A percentile compares a stretch with the other conserved stretches of the same genome.
These are phyloP conservation scores for Drosophila testacea DNA, from an alignment of 2,888 invertebrate genomes.

Conservation along the genomic window DNA sequence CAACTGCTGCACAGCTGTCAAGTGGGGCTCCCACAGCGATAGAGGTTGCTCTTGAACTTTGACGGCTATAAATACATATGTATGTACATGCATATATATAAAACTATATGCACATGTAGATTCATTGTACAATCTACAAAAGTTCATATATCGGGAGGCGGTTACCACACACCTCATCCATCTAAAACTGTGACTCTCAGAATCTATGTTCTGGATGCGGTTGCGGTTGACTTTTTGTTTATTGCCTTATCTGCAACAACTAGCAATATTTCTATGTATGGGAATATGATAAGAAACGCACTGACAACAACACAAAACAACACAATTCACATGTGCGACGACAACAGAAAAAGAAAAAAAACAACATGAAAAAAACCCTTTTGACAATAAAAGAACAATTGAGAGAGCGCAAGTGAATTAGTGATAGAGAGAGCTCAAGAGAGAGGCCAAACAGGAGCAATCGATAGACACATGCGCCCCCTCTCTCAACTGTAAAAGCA, in stretches of 20 bases:
- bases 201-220: slow-evolving; percentile 7
- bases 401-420: not conserved
- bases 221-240: slow-evolving; percentile 12
- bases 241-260: slow-evolving; percentile 29
- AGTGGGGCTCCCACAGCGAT: slow-evolving; percentile 58
- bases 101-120: slow-evolving; percentile 18
- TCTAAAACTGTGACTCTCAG: not conserved
- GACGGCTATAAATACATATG: slow-evolving; percentile 48
- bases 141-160: slow-evolving; percentile 6
- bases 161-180: slow-evolving; percentile 40
- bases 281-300: slow-evolving; percentile 40
- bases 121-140: not conserved
- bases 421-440: not conserved
- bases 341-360: slow-evolving; percentile 12
- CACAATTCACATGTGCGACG: slow-evolving; percentile 34
- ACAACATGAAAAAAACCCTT: slow-evolving; percentile 40
- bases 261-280: slow-evolving; percentile 29
- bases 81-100: not conserved
- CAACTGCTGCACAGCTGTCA: slow-evolving; percentile 48
- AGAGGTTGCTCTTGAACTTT: slow-evolving; percentile 57
- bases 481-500: slow-evolving; percentile 17
- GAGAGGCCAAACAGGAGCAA: slow-evolving; percentile 34
- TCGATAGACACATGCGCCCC: slow-evolving; percentile 37
- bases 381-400: not conserved
- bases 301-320: slow-evolving; percentile 12